Evolutionary conservation across 2,113 vertebrate genomes (phyloP), one percentile per base, ranked within the genome.

Genomic region (Oryzias melastigma): DNA sequence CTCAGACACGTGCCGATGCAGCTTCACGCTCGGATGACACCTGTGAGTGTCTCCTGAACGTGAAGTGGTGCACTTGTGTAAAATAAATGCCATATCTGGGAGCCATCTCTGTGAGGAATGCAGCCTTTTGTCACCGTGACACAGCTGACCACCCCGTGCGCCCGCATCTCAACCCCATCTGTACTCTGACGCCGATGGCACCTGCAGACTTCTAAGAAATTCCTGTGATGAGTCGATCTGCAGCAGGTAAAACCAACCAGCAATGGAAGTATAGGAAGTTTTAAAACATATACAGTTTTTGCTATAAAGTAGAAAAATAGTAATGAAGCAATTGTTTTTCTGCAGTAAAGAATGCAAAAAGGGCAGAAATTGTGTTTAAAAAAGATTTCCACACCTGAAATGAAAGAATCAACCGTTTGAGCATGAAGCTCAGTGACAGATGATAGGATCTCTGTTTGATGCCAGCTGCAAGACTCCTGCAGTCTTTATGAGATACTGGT

Each of bases 91-190:
- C 35, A 77, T 87, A 89, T 89, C 84, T 25, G 18, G 1, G n/a
- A 17, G 48, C 62, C 55, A 25, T 57, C 18, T 1, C 24, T 15
- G 52, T 20, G 17, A 68, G 55, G 43, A 22, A 18, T 17, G 24
- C 2, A 20, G 43, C 44, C 58, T 55, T 67, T 45, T 22, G 40
- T 61, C 50, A 14, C 25, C 5, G 4, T 44, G 5, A 60, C 27
- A 5, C 42, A 51, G 43, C 58, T 8, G 62, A 65, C 69, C 35
- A 50, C 20, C 63, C 72, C 61, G 63, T 64, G 40, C 50, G 51
- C 8, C 51, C 27, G 0, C 79, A 84, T 87, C 83, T 58, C 14
- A 12, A 8, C 14, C 52, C 50, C 72, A 87, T 85, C 43, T 24
- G 10, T 27, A 2, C 15, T 10, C 5, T 42, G 27, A 41, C 42